These are phyloP conservation scores for Notiomystis cincta DNA, from an alignment of 2,113 vertebrate genomes.

Conservation along the genomic window DNA sequence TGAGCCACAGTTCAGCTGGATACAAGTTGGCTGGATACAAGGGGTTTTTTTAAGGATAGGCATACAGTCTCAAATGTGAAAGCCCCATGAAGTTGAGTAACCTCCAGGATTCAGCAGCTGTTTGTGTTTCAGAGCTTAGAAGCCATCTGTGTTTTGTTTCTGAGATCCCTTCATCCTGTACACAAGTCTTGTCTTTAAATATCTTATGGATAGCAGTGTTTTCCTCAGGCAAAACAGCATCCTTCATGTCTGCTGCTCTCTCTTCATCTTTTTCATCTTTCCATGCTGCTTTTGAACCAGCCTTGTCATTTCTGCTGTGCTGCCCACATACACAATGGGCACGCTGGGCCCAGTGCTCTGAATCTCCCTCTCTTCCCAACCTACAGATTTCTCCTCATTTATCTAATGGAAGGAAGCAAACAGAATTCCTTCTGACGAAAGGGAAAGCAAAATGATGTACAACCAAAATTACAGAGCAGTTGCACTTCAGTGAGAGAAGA, in stretches of 20 bases:
- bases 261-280: not conserved
- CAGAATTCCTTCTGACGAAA: not conserved
- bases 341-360: not conserved
- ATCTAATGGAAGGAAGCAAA: not conserved
- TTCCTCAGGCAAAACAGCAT: constrained; percentile 58
- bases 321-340: not conserved
- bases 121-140: constrained; percentile 53
- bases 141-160: constrained; percentile 66
- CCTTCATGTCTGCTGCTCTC: constrained; percentile 4
- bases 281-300: not conserved
- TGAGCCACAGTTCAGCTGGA: not conserved
- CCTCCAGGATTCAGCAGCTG: constrained; percentile 59
- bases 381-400: not conserved
- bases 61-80: not conserved
- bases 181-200: constrained; percentile 55
- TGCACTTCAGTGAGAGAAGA: not conserved
- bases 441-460: not conserved
- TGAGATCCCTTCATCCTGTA: constrained; percentile 62
- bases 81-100: constrained; percentile 35
- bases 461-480: not conserved
- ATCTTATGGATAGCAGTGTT: constrained; percentile 40
- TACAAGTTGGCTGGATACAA: not conserved
- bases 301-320: not conserved
- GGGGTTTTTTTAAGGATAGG: not conserved
- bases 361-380: not conserved